These are phyloP conservation scores for Latrodectus hesperus DNA, from an alignment of 2,888 invertebrate species.

Conservation along the genomic window DNA sequence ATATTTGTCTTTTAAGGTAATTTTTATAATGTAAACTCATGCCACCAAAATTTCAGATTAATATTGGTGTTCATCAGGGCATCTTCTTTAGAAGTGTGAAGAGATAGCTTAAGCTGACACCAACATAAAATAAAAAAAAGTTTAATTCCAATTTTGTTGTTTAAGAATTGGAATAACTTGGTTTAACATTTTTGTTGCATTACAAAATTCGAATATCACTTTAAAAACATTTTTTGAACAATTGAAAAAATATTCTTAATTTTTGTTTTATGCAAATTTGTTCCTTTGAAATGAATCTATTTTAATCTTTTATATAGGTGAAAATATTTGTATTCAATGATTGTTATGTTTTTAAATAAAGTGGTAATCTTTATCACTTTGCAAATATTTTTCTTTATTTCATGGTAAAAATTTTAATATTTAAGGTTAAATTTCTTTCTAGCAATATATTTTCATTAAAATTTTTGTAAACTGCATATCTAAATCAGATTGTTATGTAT, in stretches of 20 bases:
- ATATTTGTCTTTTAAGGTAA: background rate
- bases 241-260: too few species aligned
- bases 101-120: constrained; percentile 46
- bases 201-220: background rate
- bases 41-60: background rate
- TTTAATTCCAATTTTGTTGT: background rate
- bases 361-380: too few species aligned
- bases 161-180: constrained; percentile 23
- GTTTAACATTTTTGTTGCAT: constrained; percentile 8
- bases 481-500: too few species aligned
- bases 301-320: background rate
- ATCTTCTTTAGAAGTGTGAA: constrained; percentile 18
- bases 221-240: too few species aligned
- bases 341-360: too few species aligned
- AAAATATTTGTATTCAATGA: too few species aligned
- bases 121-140: constrained; percentile 18
- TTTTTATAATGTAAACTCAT: background rate
- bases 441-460: too few species aligned
- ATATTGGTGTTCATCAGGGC: constrained; percentile 42
- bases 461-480: too few species aligned
- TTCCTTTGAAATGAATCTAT: background rate
- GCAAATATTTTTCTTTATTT: too few species aligned
- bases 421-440: too few species aligned
- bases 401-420: too few species aligned
- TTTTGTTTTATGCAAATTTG: background rate